Conservation (phyloP, 1,140 invertebrate genomes). For the Aphidius ervi region DNA sequence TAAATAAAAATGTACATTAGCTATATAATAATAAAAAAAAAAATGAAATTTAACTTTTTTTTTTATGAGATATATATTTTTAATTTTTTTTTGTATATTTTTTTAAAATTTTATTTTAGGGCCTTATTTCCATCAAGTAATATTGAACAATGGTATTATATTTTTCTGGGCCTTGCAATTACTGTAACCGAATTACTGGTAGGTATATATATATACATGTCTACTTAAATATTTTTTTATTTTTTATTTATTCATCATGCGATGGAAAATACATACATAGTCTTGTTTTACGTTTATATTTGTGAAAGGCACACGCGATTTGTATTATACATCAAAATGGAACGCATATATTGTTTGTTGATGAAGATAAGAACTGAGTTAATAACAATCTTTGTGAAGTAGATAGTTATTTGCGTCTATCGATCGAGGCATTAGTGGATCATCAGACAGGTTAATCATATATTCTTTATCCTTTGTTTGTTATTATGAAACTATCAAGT, state of each 20-base stretch:
- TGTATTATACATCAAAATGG: constrained; percentile 4
- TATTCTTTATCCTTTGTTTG: constrained; percentile 7
- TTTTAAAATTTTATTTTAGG: constrained; percentile 18
- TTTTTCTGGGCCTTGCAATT: constrained; percentile 20
- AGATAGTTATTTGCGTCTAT: constrained; percentile 23
- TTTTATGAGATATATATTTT: no score
- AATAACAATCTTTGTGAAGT: constrained; percentile 23
- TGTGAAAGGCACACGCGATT: constrained; percentile 1
- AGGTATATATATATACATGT: constrained; percentile 9
- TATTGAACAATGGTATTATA: constrained; percentile 19
- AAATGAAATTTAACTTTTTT: no score
- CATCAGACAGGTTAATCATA: constrained; percentile 21
- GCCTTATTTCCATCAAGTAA: not conserved
- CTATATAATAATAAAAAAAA: no score
- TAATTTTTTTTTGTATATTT: no score
- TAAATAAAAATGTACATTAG: no score
- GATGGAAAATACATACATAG: not conserved
- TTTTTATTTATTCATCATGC: not conserved
- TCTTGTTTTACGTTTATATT: constrained; percentile 11
- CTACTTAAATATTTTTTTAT: constrained; percentile 19
- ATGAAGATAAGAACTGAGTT: constrained; percentile 24
- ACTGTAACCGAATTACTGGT: constrained; percentile 26
- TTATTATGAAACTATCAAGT: no score
- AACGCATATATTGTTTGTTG: constrained; percentile 24
- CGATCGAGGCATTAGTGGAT: constrained; percentile 23